These are phyloP conservation scores for Diplodus sargus DNA, from an alignment of 2,797 vertebrate genomes.

Conservation along the genomic window DNA sequence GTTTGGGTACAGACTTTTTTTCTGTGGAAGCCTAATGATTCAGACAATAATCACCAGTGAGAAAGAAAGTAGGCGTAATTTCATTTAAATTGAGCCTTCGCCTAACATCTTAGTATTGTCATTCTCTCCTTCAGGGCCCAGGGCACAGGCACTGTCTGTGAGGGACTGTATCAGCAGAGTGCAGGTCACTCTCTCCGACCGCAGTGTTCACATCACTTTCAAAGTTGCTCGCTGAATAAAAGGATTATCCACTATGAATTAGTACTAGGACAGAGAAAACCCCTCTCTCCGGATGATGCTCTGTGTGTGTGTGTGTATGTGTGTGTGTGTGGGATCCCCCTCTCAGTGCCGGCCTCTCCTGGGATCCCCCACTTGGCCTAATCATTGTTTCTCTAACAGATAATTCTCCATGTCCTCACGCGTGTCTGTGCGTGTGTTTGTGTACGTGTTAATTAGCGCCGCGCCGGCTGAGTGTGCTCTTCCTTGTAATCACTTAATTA, in stretches of 20 bases:
- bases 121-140: conserved; percentile 26
- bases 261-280: conserved; percentile 83
- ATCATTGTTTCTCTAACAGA: conserved; percentile 92
- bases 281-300: conserved; percentile 71
- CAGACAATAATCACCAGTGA: conserved; percentile 36
- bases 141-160: conserved; percentile 13
- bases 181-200: conserved; percentile 52
- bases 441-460: conserved; percentile 91
- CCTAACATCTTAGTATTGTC: background rate
- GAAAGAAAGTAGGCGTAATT: conserved; percentile 30
- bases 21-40: conserved; percentile 18
- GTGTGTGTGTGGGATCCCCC: conserved; percentile 39
- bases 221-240: conserved; percentile 70
- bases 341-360: conserved; percentile 70
- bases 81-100: conserved; percentile 42
- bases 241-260: conserved; percentile 77
- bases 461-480: conserved; percentile 84
- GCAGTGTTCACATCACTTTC: conserved; percentile 52
- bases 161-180: conserved; percentile 32
- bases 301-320: conserved; percentile 25
- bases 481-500: conserved; percentile 97
- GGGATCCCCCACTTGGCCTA: conserved; percentile 84
- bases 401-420: conserved; percentile 87
- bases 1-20: conserved; percentile 37
- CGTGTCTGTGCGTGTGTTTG: conserved; percentile 68